Evolutionary conservation across 2,797 vertebrate genomes (phyloP), one percentile per base, ranked within the genome.

Genomic region (Gouania willdenowi): DNA sequence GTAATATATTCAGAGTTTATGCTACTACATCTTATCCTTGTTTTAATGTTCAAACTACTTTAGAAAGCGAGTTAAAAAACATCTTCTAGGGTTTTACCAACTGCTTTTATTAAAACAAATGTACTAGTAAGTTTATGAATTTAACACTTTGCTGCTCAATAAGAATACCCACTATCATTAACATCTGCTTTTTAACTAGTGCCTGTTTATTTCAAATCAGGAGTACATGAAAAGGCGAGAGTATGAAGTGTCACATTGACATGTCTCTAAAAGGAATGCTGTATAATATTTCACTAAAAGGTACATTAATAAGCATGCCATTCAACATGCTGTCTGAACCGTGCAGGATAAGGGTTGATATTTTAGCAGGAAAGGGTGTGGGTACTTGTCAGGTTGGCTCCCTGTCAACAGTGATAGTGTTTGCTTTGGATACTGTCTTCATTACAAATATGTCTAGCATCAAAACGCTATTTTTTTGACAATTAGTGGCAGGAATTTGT

Each of bases 391-490:
- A 71, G 53, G 49, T 66, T 79, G 75, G 70, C 73, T 85, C 28
- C 51, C 36, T 74, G 75, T 85, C 75, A 85, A 76, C 69, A 58
- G 70, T 54, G 64, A 61, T 63, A 72, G 34, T 84, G 82, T 88
- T 89, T 88, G 78, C 73, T 85, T 89, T 89, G 83, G 85, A 87
- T 77, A 82, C 83, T 69, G 49, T 61, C 61, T 34, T 38, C 71
- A 79, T 81, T 75, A 75, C 66, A 75, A 74, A 71, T 58, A 44
- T 56, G 67, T 72, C 63, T 69, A 71, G 57, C 60, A 58, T 77
- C 68, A 60, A 71, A 50, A 40, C 51, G n/a, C n/a, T n/a, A n/a
- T n/a, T 65, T 54, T 72, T 57, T 64, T 74, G 75, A 84, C 79
- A 84, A 82, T 85, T 75, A 80, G 63, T 84, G 79, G 83, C 82